Evolutionary conservation across 2,888 invertebrate species (phyloP).

Genomic region (Frankliniella fusca): DNA sequence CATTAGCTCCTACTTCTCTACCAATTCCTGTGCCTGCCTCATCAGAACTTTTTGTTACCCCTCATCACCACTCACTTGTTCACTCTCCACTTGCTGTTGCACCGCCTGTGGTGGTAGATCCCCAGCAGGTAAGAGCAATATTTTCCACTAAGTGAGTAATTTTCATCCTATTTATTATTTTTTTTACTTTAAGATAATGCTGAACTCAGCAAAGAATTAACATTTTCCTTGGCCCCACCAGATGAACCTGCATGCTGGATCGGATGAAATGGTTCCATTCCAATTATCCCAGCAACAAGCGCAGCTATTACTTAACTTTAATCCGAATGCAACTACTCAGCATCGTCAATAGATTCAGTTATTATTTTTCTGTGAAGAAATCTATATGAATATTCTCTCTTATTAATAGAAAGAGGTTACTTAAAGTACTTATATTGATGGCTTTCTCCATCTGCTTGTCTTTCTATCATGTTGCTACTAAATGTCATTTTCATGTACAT

Average conservation of each 20-base stretch:
- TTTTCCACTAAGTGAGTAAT: no score
- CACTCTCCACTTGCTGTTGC: conserved; percentile 33
- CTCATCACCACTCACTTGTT: conserved; percentile 29
- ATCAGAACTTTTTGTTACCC: conserved; percentile 38
- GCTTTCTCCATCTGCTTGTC: no score
- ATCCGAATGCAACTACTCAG: background rate
- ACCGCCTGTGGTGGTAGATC: conserved; percentile 38
- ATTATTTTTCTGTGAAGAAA: background rate
- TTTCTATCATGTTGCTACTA: no score
- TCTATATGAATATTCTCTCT: no score
- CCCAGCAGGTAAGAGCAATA: conserved; percentile 38
- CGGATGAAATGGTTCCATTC: conserved; percentile 45
- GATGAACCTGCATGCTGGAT: conserved; percentile 30
- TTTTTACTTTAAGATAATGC: no score
- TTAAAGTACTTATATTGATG: no score
- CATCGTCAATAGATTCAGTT: conserved; percentile 4
- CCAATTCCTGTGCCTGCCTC: conserved; percentile 42
- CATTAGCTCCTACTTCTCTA: conserved; percentile 42
- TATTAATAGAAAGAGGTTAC: no score
- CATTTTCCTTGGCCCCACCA: background rate
- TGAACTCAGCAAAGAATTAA: no score
- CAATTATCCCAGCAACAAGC: conserved; percentile 50
- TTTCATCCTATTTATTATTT: no score
- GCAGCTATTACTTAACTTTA: conserved; percentile 45
- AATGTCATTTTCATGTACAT: no score